phyloP scores from a whole-genome alignment of 2,113 vertebrate species.

The Nematolebias whitei region DNA sequence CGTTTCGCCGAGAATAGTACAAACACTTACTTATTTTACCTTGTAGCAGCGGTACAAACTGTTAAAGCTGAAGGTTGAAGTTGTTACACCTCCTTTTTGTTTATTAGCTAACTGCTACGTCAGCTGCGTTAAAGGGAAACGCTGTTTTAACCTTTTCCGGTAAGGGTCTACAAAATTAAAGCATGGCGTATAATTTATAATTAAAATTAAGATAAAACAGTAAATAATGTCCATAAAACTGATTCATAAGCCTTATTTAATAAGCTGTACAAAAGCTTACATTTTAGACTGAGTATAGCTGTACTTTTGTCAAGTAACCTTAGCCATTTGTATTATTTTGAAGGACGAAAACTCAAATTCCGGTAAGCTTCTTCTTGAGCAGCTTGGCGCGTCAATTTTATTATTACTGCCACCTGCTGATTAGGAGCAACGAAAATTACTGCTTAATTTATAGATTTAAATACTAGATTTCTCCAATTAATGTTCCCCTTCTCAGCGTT shows the following conservation, averaged over 20 bases:
- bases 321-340: neutral
- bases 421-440: slow-evolving; percentile 7
- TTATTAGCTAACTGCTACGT: slow-evolving; percentile 16
- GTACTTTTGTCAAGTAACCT: neutral
- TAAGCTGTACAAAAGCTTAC: neutral
- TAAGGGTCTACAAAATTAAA: neutral
- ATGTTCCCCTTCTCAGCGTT: too few relatives aligned
- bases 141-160: neutral
- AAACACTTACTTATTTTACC: slow-evolving; percentile 11
- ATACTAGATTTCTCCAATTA: too few relatives aligned
- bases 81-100: slow-evolving; percentile 21
- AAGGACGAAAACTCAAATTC: neutral
- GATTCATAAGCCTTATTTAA: neutral
- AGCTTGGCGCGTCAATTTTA: too few relatives aligned
- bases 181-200: too few relatives aligned
- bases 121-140: neutral
- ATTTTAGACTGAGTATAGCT: neutral
- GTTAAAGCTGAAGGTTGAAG: neutral
- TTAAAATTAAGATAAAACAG: too few relatives aligned
- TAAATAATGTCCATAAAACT: neutral
- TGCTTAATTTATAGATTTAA: neutral
- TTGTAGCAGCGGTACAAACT: neutral
- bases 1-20: fast-evolving
- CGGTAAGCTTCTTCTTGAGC: neutral
- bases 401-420: slow-evolving; percentile 43